A percentile compares a stretch with the other conserved stretches of the same genome.
phyloP scores from a whole-genome alignment of 2,797 vertebrate species.

The Phoebastria nigripes region DNA sequence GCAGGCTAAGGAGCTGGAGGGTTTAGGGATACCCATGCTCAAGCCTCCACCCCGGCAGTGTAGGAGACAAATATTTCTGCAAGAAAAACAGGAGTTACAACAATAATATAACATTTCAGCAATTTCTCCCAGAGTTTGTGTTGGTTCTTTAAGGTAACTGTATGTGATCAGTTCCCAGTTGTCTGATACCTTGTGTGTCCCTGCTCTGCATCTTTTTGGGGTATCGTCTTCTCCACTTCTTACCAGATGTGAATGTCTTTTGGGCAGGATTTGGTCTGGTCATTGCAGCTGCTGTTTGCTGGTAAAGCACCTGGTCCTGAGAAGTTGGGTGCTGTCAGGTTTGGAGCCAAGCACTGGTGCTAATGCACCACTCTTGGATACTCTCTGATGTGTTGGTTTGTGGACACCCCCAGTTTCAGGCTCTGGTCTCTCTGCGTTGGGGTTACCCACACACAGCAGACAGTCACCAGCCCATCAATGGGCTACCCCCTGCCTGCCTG shows the following conservation, averaged over 20 bases:
- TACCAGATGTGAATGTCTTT: neutral
- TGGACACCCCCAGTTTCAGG: neutral
- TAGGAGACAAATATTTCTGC: neutral
- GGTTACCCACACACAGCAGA: neutral
- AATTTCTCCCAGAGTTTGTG: neutral
- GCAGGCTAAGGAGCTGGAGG: neutral
- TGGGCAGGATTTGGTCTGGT: neutral
- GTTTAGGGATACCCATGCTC: neutral
- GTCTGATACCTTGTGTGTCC: fast-evolving
- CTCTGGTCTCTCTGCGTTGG: neutral
- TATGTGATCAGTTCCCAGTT: fast-evolving
- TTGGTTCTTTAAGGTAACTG: neutral
- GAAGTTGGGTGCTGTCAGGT: neutral
- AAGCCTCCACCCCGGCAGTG: fast-evolving
- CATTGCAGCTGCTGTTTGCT: neutral
- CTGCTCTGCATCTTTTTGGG: neutral
- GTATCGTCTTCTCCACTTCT: neutral
- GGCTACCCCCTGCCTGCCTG: neutral
- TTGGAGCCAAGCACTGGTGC: neutral
- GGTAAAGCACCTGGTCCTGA: neutral
- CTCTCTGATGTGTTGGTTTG: neutral
- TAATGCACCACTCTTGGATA: too few relatives aligned
- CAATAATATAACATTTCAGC: neutral
- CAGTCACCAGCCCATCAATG: fast-evolving
- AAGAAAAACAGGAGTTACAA: neutral